Conservation (phyloP, 1,140 invertebrate species). For the Trichomalopsis sarcophagae region DNA sequence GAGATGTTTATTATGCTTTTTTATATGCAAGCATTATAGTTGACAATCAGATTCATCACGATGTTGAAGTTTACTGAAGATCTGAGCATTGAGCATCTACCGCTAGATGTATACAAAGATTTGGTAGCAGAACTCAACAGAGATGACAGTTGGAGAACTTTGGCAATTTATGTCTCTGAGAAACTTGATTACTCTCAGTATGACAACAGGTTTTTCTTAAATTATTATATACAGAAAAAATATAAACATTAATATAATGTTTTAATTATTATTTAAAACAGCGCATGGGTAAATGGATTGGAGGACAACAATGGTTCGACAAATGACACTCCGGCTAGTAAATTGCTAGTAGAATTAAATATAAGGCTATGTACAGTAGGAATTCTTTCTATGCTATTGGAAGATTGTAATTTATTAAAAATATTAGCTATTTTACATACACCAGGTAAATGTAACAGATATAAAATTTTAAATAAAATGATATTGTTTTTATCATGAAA, state of each 20-base stretch:
- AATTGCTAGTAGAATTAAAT: conserved; percentile 60
- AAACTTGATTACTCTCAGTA: conserved; percentile 58
- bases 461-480: not conserved
- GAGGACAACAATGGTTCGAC: conserved; percentile 40
- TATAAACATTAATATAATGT: conserved; percentile 20
- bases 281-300: conserved; percentile 57
- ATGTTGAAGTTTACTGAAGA: conserved; percentile 61
- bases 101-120: conserved; percentile 56
- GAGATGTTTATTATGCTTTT: not conserved
- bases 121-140: conserved; percentile 60
- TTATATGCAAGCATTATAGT: not conserved
- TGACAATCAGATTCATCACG: conserved; percentile 1
- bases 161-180: conserved; percentile 60
- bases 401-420: conserved; percentile 59
- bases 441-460: conserved; percentile 57
- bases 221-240: not conserved
- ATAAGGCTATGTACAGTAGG: conserved; percentile 63
- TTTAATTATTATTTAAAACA: conserved; percentile 19
- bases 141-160: conserved; percentile 57
- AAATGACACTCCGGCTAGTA: conserved; percentile 57
- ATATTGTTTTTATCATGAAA: not conserved
- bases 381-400: conserved; percentile 57
- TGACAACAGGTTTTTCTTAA: not conserved
- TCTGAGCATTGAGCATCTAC: conserved; percentile 57
- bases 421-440: conserved; percentile 59